phyloP scores from a whole-genome alignment of 2,113 vertebrate genomes.

The Fukomys damarensis region DNA sequence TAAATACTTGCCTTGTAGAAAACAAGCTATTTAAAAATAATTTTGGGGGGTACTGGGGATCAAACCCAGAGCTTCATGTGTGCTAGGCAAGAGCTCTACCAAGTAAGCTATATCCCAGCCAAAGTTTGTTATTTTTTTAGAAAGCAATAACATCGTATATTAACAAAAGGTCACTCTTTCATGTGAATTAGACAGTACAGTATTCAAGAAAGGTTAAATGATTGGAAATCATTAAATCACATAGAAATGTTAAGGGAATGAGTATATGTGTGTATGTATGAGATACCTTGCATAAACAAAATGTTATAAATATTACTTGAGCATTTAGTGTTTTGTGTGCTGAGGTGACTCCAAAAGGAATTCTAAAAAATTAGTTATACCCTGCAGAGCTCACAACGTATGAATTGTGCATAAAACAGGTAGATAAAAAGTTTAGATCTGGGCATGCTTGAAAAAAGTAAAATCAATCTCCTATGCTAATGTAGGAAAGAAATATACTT shows the following conservation, averaged over 20 bases:
- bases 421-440: background rate
- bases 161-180: constrained; percentile 35
- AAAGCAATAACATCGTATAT: background rate
- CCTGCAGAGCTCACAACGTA: background rate
- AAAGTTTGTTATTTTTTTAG: background rate
- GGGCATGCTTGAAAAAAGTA: background rate
- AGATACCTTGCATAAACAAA: background rate
- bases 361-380: background rate
- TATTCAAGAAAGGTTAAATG: constrained; percentile 31
- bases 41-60: background rate
- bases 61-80: background rate
- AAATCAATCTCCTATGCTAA: background rate
- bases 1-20: constrained; percentile 1
- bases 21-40: background rate
- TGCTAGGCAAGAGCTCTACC: background rate
- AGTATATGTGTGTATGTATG: background rate
- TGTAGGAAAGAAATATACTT: background rate
- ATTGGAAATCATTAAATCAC: background rate
- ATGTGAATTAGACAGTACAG: background rate
- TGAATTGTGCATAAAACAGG: background rate
- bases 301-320: constrained; percentile 23
- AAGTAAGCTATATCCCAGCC: background rate
- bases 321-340: background rate
- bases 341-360: constrained; percentile 30
- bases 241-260: background rate